Evolutionary conservation across 2,888 invertebrate species (phyloP), one percentile per base, ranked within the genome.

Genomic region (Cosmia trapezina): DNA sequence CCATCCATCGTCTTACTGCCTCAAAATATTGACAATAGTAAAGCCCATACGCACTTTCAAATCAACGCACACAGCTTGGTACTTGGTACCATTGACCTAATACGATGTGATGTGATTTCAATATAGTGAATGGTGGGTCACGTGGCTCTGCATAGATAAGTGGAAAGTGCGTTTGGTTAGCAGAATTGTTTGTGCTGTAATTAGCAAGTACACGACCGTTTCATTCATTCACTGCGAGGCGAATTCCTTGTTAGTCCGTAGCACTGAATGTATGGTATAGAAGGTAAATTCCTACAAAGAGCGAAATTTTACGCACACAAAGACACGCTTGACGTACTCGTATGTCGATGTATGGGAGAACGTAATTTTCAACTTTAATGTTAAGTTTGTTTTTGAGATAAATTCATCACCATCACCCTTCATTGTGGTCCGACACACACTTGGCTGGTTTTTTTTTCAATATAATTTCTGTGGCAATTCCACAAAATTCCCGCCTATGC

Each of bases 91-190:
- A 76, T 63, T 78, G 76, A 76, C 63, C 76, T 37, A 75, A 37
- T 62, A 33, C 70, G 45, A 60, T 57, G 61, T 65, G 70, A 72
- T 53, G 73, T 53, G 77, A 77, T 77, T 77, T 73, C 56, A 77
- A 78, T 78, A 78, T 11, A 61, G 81, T 80, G 71, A 79, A 76
- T 80, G 72, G 62, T 54, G n/a, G 77, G 65, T 81, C 81, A 81
- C 79, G 81, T 80, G 79, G 59, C 14, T 14, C 9, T 11, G 56
- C 81, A 80, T 71, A 76, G 76, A 67, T 80, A 68, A 77, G 51
- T 80, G 77, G 80, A 80, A 80, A 80, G 80, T 80, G 80, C 41
- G 57, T 65, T 65, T 45, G 37, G 47, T 77, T 81, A 80, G 76
- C 67, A 64, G 72, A 81, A 73, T 54, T 66, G 59, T 54, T 76